phyloP scores from a whole-genome alignment of 1,140 invertebrate species.

The Delia radicum region DNA sequence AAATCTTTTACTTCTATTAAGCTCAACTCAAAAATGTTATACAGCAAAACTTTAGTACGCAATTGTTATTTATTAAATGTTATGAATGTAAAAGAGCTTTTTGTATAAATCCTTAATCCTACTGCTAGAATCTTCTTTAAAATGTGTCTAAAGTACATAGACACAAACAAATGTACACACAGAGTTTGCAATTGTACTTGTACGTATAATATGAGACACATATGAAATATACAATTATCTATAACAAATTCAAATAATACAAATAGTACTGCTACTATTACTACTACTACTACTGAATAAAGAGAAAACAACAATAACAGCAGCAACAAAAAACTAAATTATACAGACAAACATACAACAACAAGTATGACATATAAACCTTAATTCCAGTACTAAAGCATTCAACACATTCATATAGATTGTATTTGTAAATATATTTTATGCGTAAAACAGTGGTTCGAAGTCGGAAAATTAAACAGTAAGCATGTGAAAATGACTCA shows the following conservation, averaged over 20 bases:
- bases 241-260: no score
- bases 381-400: constrained; percentile 13
- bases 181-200: no score
- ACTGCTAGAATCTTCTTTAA: background rate
- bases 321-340: background rate
- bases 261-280: no score
- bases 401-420: background rate
- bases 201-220: no score
- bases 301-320: background rate
- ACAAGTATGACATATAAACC: constrained; percentile 16
- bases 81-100: constrained; percentile 1
- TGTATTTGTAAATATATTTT: background rate
- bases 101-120: background rate
- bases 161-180: no score
- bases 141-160: background rate
- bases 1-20: background rate
- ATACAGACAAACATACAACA: no score
- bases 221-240: no score
- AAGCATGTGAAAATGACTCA: no score
- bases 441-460: background rate
- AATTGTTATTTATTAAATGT: constrained; percentile 5
- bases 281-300: no score
- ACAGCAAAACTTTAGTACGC: no score
- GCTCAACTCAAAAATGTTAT: no score
- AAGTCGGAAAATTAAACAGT: no score